These are phyloP conservation scores for Drosophila erecta DNA, from an alignment of 1,140 invertebrate species.

Conservation along the genomic window DNA sequence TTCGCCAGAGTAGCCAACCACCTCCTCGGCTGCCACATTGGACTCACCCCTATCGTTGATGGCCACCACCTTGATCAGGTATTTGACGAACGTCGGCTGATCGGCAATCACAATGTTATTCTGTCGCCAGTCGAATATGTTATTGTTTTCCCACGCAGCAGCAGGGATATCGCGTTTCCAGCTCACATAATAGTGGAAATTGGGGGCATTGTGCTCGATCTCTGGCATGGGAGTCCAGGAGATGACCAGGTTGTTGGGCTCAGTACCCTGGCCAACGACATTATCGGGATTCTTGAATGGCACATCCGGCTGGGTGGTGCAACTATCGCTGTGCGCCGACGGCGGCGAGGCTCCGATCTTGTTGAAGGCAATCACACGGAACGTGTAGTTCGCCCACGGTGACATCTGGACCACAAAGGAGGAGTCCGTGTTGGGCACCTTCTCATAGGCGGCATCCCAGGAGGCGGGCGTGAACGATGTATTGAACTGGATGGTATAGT, in stretches of 20 bases:
- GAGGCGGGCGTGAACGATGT: slow-evolving; percentile 96
- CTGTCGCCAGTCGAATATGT: slow-evolving; percentile 91
- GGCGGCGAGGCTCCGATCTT: slow-evolving; percentile 96
- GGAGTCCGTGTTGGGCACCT: slow-evolving; percentile 92
- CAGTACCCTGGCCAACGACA: slow-evolving; percentile 94
- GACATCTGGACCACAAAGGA: slow-evolving; percentile 91
- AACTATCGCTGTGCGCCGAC: slow-evolving; percentile 92
- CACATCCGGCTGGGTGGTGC: slow-evolving; percentile 94
- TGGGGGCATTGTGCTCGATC: slow-evolving; percentile 97
- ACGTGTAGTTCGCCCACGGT: slow-evolving; percentile 98
- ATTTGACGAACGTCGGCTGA: slow-evolving; percentile 96
- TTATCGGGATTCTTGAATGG: slow-evolving; percentile 98
- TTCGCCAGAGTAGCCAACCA: slow-evolving; percentile 97
- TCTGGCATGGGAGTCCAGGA: slow-evolving; percentile 98
- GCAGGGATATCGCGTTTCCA: slow-evolving; percentile 93
- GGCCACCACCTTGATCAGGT: slow-evolving; percentile 96
- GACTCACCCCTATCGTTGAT: slow-evolving; percentile 96
- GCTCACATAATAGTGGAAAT: slow-evolving; percentile 95
- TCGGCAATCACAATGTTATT: slow-evolving; percentile 90
- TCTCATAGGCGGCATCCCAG: slow-evolving; percentile 92
- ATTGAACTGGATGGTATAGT: slow-evolving; percentile 97
- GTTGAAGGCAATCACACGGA: slow-evolving; percentile 96
- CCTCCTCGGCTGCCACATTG: slow-evolving; percentile 91
- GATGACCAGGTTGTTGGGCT: slow-evolving; percentile 96
- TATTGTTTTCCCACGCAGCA: slow-evolving; percentile 89